A percentile compares a stretch with the other conserved stretches of the same genome.
Conservation (phyloP, 2,888 invertebrate species). For the Acleris literana region DNA sequence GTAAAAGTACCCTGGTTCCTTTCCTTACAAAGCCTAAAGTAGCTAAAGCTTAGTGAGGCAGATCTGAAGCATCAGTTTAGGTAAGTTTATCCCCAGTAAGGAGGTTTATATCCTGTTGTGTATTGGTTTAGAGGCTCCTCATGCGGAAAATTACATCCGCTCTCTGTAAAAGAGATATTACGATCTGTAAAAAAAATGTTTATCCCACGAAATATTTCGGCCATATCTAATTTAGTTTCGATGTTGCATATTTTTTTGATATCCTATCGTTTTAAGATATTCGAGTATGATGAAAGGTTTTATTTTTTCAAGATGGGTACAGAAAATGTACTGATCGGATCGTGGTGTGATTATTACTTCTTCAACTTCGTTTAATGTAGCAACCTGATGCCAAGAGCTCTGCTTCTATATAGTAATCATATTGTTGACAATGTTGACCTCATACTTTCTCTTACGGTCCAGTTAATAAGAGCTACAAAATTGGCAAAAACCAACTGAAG, state of each 20-base stretch:
- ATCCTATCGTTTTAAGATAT: no score
- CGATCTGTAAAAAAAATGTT: constrained; percentile 38
- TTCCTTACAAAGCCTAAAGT: constrained; percentile 28
- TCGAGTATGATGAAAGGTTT: no score
- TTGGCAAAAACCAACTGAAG: no score
- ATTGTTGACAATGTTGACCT: no score
- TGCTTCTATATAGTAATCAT: no score
- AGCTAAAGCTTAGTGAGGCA: constrained; percentile 36
- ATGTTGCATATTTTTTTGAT: neutral
- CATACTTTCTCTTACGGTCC: no score
- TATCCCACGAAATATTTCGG: constrained; percentile 5
- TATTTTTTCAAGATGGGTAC: no score
- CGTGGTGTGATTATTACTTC: no score
- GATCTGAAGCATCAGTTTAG: constrained; percentile 57
- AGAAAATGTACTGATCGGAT: no score
- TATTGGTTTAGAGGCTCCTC: constrained; percentile 61
- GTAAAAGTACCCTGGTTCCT: constrained; percentile 11
- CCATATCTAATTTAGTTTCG: constrained; percentile 2
- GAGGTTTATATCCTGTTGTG: constrained; percentile 60
- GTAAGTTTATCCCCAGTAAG: constrained; percentile 59
- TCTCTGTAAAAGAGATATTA: constrained; percentile 45
- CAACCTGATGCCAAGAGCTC: no score
- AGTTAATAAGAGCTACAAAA: no score
- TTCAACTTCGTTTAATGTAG: no score
- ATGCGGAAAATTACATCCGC: constrained; percentile 63